Percentiles rank a stretch among this genome's conserved stretches.
phyloP scores from a whole-genome alignment of 2,113 vertebrate species.

The Sinosuthora webbiana region DNA sequence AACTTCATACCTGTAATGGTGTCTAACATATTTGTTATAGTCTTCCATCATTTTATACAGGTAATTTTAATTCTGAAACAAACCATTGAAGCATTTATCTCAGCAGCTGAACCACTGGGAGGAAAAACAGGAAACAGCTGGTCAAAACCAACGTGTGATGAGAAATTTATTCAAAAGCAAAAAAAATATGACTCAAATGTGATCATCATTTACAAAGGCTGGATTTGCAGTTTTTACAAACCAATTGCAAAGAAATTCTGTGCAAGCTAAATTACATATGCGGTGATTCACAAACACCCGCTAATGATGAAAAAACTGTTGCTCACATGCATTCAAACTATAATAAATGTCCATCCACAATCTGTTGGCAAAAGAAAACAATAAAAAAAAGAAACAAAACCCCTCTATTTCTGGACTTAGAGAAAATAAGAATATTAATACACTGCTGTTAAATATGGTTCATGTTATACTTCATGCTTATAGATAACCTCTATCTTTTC shows the following conservation, averaged over 20 bases:
- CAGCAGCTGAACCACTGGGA: neutral
- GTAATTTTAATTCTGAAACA: constrained; percentile 6
- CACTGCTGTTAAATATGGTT: neutral
- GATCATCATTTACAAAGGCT: neutral
- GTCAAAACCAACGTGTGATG: neutral
- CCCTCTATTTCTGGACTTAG: neutral
- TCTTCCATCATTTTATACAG: neutral
- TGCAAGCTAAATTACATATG: neutral
- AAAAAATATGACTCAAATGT: neutral
- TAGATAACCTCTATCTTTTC: neutral
- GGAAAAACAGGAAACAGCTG: constrained; percentile 65
- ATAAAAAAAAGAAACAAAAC: neutral
- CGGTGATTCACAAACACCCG: neutral
- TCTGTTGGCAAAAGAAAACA: neutral
- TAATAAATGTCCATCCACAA: neutral
- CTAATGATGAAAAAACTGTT: neutral
- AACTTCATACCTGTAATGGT: neutral
- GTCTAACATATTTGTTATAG: neutral
- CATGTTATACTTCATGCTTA: neutral
- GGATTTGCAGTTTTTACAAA: neutral
- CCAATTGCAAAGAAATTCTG: neutral
- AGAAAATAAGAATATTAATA: neutral
- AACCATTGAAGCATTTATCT: neutral
- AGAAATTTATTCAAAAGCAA: neutral
- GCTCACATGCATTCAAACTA: neutral